phyloP scores from a whole-genome alignment of 2,113 vertebrate genomes.

The Channa maculata region DNA sequence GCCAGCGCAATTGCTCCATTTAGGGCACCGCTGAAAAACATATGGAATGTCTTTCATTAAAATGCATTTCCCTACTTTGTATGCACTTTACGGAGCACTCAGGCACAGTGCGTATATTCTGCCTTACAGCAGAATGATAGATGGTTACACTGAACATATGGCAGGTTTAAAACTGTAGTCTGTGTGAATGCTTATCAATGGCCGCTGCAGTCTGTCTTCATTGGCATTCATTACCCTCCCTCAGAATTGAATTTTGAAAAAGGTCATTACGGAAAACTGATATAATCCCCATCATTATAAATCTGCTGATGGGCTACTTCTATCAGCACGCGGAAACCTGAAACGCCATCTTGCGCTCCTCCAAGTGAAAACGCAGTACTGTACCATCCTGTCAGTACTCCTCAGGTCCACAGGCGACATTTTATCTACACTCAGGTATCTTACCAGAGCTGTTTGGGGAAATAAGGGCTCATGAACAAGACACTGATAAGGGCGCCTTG shows the following conservation, averaged over 20 bases:
- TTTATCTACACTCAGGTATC: conserved; percentile 53
- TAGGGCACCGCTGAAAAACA: conserved; percentile 40
- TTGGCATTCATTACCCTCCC: conserved; percentile 55
- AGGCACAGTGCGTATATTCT: background rate
- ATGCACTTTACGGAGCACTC: conserved; percentile 34
- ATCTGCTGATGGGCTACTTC: conserved; percentile 56
- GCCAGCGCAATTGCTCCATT: conserved; percentile 52
- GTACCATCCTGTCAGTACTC: conserved; percentile 49
- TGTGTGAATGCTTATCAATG: conserved; percentile 23
- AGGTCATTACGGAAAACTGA: conserved; percentile 60
- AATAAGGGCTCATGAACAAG: conserved; percentile 46
- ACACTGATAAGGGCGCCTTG: conserved; percentile 53
- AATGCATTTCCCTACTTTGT: conserved; percentile 37
- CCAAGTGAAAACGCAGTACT: conserved; percentile 20
- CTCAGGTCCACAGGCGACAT: background rate
- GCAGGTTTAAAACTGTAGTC: conserved; percentile 27
- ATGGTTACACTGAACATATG: conserved; percentile 34
- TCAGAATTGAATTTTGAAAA: conserved; percentile 46
- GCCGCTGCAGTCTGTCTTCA: conserved; percentile 22
- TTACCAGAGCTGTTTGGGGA: conserved; percentile 46
- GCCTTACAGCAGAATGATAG: conserved; percentile 15
- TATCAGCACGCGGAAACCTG: conserved; percentile 24
- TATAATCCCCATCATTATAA: conserved; percentile 54
- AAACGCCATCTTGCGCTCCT: conserved; percentile 43
- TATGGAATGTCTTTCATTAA: conserved; percentile 45